Conservation (phyloP, 2,797 vertebrate species). For the Spea hammondii region DNA sequence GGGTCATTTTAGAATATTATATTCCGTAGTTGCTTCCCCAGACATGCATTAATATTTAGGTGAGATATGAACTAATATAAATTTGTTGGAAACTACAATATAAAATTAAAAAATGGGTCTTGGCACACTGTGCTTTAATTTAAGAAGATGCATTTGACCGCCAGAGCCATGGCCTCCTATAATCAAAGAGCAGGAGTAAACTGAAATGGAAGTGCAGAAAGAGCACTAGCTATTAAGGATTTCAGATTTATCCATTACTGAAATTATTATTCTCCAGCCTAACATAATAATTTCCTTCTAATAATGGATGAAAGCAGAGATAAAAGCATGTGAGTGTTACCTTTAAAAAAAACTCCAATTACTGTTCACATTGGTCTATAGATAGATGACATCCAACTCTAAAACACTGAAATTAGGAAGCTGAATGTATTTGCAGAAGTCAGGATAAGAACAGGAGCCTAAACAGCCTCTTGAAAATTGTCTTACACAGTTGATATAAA, state of each 20-base stretch:
- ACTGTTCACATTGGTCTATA: background rate
- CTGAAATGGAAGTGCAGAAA: constrained; percentile 33
- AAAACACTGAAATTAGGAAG: background rate
- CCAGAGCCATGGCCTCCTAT: constrained; percentile 41
- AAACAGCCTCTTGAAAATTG: no score
- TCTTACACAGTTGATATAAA: no score
- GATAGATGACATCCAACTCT: background rate
- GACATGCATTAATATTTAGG: constrained; percentile 53
- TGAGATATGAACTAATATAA: constrained; percentile 52
- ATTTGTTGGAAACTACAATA: constrained; percentile 45
- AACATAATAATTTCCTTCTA: constrained; percentile 34
- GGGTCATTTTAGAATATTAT: constrained; percentile 51
- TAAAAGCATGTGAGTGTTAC: constrained; percentile 12
- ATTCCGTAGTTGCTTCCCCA: constrained; percentile 45
- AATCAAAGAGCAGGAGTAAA: constrained; percentile 29
- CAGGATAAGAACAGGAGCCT: no score
- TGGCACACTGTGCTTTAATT: constrained; percentile 47
- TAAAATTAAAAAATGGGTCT: constrained; percentile 49
- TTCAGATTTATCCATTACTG: constrained; percentile 44
- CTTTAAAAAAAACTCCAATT: background rate
- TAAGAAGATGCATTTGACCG: constrained; percentile 48
- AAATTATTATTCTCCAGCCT: constrained; percentile 36
- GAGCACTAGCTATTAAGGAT: constrained; percentile 31
- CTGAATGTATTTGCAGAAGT: no score
- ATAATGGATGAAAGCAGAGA: constrained; percentile 21